Base-by-base conservation (phyloP, 2,113 vertebrate species). In the Calidris pygmaea region DNA sequence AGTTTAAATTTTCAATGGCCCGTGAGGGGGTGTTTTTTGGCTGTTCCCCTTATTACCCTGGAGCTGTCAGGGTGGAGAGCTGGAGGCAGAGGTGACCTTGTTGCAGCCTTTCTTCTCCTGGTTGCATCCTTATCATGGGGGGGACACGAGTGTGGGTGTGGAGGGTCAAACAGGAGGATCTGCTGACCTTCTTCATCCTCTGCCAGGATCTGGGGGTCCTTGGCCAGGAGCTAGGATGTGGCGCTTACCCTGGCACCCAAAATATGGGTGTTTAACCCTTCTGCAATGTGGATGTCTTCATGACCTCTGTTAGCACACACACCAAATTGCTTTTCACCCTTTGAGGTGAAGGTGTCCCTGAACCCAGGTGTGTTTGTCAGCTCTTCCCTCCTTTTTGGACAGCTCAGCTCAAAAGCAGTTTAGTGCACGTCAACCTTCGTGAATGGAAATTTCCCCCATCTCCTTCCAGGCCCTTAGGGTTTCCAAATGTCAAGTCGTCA, bases 141-240 rank as follows among this genome's bases (percentile, higher is more conserved):
- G 7, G 3, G 6, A 55, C 41, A 35, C 0, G 0, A 41, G 10
- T 4, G 7, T 0, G 3, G 41, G 39, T 1, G 4, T 14, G 34
- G 23, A 18, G 26, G 10, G 32, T n/a, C 6, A 26, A 34, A 14
- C n/a, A 74, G 76, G 17, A 75, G 27, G 17, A 22, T 29, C n/a
- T 48, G 24, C 43, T n/a, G 72, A 65, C 29, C 37, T 65, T 8
- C 56, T 32, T 5, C 41, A 29, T 63, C 62, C 60, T n/a, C 56
- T 66, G 39, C 56, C 20, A 39, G 65, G 48, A 59, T 20, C 30
- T 29, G 47, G 19, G 22, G 20, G 1, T 16, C 24, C 24, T 53
- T 53, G 26, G 17, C 34, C 16, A 9, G 87, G 39, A 30, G 29
- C 7, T 37, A 9, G 41, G 79, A 58, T 14, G 17, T 29, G 53